Conservation (phyloP, 2,888 invertebrate species). For the Lasioglossum zephyrum region DNA sequence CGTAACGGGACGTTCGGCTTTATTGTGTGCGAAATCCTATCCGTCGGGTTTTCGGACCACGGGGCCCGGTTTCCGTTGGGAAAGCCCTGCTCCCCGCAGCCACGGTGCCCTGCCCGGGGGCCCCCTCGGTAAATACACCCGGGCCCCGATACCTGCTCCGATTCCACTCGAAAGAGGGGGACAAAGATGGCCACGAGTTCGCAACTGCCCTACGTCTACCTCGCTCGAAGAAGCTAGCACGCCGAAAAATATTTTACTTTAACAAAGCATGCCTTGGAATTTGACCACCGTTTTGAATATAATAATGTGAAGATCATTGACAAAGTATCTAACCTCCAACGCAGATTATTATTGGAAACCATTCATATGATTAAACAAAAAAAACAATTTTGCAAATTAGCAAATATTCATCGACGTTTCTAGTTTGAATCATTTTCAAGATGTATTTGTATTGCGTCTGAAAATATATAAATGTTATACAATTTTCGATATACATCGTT, state of each 20-base stretch:
- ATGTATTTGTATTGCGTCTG: too few relatives aligned
- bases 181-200: background rate
- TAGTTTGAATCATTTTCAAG: too few relatives aligned
- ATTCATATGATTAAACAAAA: too few relatives aligned
- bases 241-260: background rate
- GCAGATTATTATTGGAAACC: too few relatives aligned
- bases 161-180: background rate
- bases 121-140: background rate
- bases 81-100: conserved; percentile 55
- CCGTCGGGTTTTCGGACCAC: conserved; percentile 19
- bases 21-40: conserved; percentile 76
- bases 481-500: too few relatives aligned
- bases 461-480: too few relatives aligned
- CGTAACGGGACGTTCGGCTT: conserved; percentile 69
- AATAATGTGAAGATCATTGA: too few relatives aligned
- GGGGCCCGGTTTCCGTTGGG: conserved; percentile 25
- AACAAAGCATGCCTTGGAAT: too few relatives aligned
- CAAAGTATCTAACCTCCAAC: too few relatives aligned
- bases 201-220: background rate
- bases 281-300: too few relatives aligned
- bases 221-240: background rate
- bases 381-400: too few relatives aligned
- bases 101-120: conserved; percentile 42
- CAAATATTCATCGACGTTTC: too few relatives aligned
- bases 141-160: conserved; percentile 25